Evolutionary conservation across 1,140 invertebrate genomes (phyloP).

Genomic region (Aphelenchoides besseyi): DNA sequence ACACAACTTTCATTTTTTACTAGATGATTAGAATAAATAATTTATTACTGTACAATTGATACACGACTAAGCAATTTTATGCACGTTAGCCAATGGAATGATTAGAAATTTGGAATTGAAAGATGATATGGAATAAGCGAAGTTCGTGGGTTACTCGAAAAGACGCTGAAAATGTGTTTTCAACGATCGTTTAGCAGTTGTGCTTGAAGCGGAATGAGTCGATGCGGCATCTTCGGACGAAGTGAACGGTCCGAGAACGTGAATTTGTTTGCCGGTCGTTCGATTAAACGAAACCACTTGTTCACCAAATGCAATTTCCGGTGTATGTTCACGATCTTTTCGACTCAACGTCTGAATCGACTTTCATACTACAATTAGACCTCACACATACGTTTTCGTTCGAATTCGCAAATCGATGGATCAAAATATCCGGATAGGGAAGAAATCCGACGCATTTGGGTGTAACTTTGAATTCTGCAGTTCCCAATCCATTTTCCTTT

Average conservation of each 20-base stretch:
- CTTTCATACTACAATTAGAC: no score
- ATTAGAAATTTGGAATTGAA: background rate
- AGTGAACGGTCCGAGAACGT: conserved; percentile 45
- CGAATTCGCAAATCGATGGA: conserved; percentile 41
- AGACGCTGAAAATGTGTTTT: conserved; percentile 43
- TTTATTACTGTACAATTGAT: no score
- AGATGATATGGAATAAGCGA: background rate
- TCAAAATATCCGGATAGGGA: conserved; percentile 51
- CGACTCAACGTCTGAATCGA: no score
- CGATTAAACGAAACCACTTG: conserved; percentile 48
- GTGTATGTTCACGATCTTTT: background rate
- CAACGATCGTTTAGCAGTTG: conserved; percentile 41
- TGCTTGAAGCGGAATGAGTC: conserved; percentile 17
- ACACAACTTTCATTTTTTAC: no score
- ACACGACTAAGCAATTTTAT: no score
- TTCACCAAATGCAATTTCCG: conserved; percentile 37
- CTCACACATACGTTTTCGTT: conserved; percentile 32
- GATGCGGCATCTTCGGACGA: conserved; percentile 28
- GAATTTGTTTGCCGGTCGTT: conserved; percentile 53
- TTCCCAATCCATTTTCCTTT: conserved; percentile 58
- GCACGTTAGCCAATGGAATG: no score
- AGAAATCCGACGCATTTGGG: conserved; percentile 56
- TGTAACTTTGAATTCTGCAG: conserved; percentile 49
- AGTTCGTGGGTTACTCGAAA: conserved; percentile 43
- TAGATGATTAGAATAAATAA: no score